Evolutionary conservation across 2,888 invertebrate genomes (phyloP).

Genomic region (Temnothorax rugatulus): DNA sequence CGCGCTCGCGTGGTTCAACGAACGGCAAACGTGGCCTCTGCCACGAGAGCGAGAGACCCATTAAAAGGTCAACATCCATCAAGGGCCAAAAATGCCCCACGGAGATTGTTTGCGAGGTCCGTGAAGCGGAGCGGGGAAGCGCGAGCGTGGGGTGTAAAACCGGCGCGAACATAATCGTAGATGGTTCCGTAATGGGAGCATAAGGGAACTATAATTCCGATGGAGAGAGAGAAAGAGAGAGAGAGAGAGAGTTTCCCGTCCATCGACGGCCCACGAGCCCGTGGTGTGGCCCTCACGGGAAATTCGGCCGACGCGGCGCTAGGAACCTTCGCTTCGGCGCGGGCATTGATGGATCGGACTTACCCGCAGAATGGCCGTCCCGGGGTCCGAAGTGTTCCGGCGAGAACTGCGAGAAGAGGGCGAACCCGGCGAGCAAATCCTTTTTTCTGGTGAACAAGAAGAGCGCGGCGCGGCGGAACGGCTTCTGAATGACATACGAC

Average conservation of each 20-base stretch:
- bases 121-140: slow-evolving; percentile 54
- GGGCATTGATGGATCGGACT: slow-evolving; percentile 75
- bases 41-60: background rate
- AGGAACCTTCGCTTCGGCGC: slow-evolving; percentile 69
- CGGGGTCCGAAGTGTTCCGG: background rate
- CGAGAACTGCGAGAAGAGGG: background rate
- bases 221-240: slow-evolving; percentile 53
- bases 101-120: slow-evolving; percentile 72
- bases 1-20: background rate
- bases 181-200: slow-evolving; percentile 80
- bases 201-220: slow-evolving; percentile 83
- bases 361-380: slow-evolving; percentile 69
- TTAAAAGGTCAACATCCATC: slow-evolving; percentile 57
- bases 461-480: slow-evolving; percentile 4
- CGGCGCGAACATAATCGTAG: slow-evolving; percentile 60
- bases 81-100: slow-evolving; percentile 55
- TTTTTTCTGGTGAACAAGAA: slow-evolving; percentile 14
- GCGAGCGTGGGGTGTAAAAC: background rate
- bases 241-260: slow-evolving; percentile 70
- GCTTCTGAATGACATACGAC: background rate
- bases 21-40: slow-evolving; percentile 8
- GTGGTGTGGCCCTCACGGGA: slow-evolving; percentile 75
- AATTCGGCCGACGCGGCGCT: slow-evolving; percentile 79
- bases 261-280: slow-evolving; percentile 62
- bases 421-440: background rate